Evolutionary conservation across 2,888 invertebrate species (phyloP).

Genomic region (Halictus quadricinctus): DNA sequence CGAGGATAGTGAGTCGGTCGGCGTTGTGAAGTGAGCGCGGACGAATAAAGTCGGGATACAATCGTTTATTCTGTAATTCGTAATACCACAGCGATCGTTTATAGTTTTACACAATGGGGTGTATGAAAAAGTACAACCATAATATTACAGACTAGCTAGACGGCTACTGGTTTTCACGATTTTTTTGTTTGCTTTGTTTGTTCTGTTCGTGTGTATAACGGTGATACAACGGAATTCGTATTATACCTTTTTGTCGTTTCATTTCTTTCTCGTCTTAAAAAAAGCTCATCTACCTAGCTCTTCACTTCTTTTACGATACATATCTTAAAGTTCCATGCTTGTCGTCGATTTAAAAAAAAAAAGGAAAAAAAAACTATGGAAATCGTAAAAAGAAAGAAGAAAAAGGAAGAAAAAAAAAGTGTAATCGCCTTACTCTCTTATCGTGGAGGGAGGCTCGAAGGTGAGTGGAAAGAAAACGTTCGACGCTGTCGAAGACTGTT

Average conservation of each 20-base stretch:
- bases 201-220: conserved; percentile 38
- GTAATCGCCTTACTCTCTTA: conserved; percentile 23
- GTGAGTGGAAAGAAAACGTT: conserved; percentile 38
- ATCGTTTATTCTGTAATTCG: conserved; percentile 77
- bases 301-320: conserved; percentile 8
- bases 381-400: neutral
- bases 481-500: conserved; percentile 31
- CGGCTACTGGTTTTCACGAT: conserved; percentile 66
- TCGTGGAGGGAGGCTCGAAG: conserved; percentile 29
- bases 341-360: conserved; percentile 42
- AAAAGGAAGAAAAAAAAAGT: neutral
- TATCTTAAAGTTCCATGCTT: conserved; percentile 25
- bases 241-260: conserved; percentile 1
- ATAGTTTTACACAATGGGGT: conserved; percentile 75
- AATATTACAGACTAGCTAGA: conserved; percentile 74
- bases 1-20: conserved; percentile 51
- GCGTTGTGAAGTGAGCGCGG: conserved; percentile 57
- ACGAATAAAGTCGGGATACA: conserved; percentile 71
- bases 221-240: conserved; percentile 61
- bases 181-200: neutral
- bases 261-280: conserved; percentile 49
- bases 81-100: conserved; percentile 77
- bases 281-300: conserved; percentile 66
- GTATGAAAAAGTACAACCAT: conserved; percentile 78
- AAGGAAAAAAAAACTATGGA: neutral